Evolutionary conservation across 2,888 invertebrate species (phyloP).

Genomic region (Calliopum simillimum): DNA sequence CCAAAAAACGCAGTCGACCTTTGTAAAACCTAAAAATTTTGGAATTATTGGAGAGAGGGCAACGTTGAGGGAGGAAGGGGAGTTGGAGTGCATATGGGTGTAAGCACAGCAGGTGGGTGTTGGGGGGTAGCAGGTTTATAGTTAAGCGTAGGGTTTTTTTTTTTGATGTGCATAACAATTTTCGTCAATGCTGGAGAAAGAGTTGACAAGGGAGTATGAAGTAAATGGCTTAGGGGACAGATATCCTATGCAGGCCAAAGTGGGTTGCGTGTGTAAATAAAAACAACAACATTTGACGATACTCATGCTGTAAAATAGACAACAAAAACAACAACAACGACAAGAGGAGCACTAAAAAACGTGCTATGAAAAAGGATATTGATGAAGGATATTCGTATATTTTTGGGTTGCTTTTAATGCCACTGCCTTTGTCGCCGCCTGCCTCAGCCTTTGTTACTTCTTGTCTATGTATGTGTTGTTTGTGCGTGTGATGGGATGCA

Average conservation of each 20-base stretch:
- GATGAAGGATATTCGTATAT: slow-evolving; percentile 59
- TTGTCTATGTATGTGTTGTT: slow-evolving; percentile 10
- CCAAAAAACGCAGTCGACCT: slow-evolving; percentile 52
- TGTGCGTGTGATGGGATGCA: slow-evolving; percentile 34
- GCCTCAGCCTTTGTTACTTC: too few relatives aligned
- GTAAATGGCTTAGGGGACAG: slow-evolving; percentile 46
- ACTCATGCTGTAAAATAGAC: background rate
- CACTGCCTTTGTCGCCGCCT: slow-evolving; percentile 4
- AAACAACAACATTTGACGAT: slow-evolving; percentile 17
- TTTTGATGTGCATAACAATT: too few relatives aligned
- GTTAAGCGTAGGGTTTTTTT: too few relatives aligned
- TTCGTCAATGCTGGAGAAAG: background rate
- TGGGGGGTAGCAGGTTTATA: too few relatives aligned
- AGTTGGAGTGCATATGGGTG: slow-evolving; percentile 26
- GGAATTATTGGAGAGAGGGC: slow-evolving; percentile 60
- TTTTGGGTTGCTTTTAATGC: slow-evolving; percentile 25
- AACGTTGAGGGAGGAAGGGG: slow-evolving; percentile 26
- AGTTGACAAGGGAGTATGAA: slow-evolving; percentile 37
- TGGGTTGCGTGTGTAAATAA: slow-evolving; percentile 16
- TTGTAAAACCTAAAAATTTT: slow-evolving; percentile 52
- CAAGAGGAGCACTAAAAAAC: slow-evolving; percentile 21
- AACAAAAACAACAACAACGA: slow-evolving; percentile 43
- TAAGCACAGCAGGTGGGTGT: too few relatives aligned
- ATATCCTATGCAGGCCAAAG: slow-evolving; percentile 9
- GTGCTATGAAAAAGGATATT: slow-evolving; percentile 53